phyloP scores from a whole-genome alignment of 2,797 vertebrate genomes.

The Artibeus lituratus region DNA sequence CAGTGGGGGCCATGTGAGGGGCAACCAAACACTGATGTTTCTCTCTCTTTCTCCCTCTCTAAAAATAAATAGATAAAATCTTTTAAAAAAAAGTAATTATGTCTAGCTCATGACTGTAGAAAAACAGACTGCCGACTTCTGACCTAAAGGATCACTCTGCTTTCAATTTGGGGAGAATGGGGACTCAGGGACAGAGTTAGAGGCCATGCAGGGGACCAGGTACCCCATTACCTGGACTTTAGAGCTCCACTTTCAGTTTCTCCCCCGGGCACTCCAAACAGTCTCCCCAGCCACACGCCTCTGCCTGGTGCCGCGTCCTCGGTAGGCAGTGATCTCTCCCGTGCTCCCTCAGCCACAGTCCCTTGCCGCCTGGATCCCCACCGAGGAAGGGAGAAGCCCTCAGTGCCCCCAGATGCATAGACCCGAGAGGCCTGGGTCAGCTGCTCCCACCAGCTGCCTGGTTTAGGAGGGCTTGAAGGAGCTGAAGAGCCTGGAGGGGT shows the following conservation, averaged over 20 bases:
- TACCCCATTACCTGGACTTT: constrained; percentile 67
- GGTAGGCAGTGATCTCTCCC: not conserved
- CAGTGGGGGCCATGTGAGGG: too few relatives aligned
- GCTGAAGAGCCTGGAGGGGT: fast-evolving
- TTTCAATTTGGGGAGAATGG: not conserved
- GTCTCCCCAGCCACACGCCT: constrained; percentile 77
- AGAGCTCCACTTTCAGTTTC: not conserved
- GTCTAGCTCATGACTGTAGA: not conserved
- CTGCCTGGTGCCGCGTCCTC: constrained; percentile 71
- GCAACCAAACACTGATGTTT: not conserved
- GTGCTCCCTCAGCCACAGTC: constrained; percentile 35
- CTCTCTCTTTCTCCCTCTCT: not conserved
- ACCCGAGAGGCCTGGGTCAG: constrained; percentile 79
- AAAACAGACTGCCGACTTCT: not conserved
- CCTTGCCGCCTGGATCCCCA: constrained; percentile 65
- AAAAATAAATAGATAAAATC: not conserved
- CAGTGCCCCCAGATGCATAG: constrained; percentile 69
- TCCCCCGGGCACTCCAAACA: not conserved
- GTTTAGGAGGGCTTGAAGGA: not conserved
- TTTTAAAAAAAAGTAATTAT: not conserved
- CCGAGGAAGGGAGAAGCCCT: constrained; percentile 67
- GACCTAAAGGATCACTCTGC: not conserved
- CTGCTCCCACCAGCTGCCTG: constrained; percentile 81
- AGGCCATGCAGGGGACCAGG: not conserved
- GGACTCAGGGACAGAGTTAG: not conserved